phyloP scores from a whole-genome alignment of 2,113 vertebrate species.

The Isurus oxyrinchus region DNA sequence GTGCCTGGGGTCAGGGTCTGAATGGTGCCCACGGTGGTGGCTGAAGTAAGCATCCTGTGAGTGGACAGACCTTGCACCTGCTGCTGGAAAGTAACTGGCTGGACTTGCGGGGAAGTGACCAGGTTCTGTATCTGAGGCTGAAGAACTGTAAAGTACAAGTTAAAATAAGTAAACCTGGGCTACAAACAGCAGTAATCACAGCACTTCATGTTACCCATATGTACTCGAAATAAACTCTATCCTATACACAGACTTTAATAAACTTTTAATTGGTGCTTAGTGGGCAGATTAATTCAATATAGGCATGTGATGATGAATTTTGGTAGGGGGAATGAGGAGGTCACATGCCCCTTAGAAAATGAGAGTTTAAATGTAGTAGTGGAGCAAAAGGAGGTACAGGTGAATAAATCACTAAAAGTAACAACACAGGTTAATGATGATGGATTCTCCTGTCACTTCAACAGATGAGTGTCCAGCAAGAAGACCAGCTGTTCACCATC shows the following conservation, averaged over 20 bases:
- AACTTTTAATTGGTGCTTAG: background rate
- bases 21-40: conserved; percentile 72
- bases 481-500: too few species aligned
- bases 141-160: conserved; percentile 62
- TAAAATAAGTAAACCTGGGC: background rate
- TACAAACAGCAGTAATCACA: background rate
- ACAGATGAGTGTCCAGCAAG: background rate
- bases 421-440: background rate
- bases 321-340: background rate
- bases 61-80: conserved; percentile 70
- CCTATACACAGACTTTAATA: background rate
- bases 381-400: background rate
- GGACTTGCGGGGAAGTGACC: conserved; percentile 81
- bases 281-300: background rate
- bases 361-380: background rate
- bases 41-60: conserved; percentile 74
- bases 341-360: background rate
- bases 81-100: conserved; percentile 88
- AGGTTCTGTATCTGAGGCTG: conserved; percentile 91
- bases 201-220: background rate
- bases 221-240: background rate
- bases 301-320: background rate
- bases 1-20: conserved; percentile 63
- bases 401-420: background rate
- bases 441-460: background rate